A percentile compares a stretch with the other conserved stretches of the same genome.
phyloP scores from a whole-genome alignment of 2,797 vertebrate species.

The Distichodus sexfasciatus region DNA sequence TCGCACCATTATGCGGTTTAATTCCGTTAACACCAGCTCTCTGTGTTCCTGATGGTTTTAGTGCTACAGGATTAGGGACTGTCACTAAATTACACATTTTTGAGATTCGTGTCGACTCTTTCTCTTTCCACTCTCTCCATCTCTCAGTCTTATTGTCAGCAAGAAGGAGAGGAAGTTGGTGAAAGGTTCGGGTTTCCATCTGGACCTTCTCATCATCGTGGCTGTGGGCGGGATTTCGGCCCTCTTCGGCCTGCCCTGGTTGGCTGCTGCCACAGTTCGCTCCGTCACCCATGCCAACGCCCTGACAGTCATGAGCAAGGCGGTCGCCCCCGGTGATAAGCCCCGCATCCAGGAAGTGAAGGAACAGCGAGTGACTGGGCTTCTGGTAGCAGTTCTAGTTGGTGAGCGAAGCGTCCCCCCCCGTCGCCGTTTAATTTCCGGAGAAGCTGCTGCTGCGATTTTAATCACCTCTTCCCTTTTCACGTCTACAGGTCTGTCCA shows the following conservation, averaged over 20 bases:
- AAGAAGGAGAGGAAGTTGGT: slow-evolving; percentile 94
- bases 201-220: slow-evolving; percentile 93
- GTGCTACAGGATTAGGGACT: too few species aligned
- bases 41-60: too few species aligned
- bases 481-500: slow-evolving; percentile 75
- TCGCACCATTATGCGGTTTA: too few species aligned
- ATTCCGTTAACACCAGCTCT: too few species aligned
- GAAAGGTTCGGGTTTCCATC: slow-evolving; percentile 95
- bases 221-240: slow-evolving; percentile 85
- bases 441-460: too few species aligned
- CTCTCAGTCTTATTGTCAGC: slow-evolving; percentile 85
- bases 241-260: slow-evolving; percentile 91
- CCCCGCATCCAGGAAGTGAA: slow-evolving; percentile 96
- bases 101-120: neutral
- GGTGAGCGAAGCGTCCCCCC: too few species aligned
- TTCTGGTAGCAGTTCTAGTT: slow-evolving; percentile 88
- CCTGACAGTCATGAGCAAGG: slow-evolving; percentile 97
- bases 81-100: neutral
- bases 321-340: slow-evolving; percentile 94
- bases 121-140: neutral
- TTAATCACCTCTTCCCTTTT: too few species aligned
- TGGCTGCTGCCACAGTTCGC: slow-evolving; percentile 91
- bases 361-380: slow-evolving; percentile 92
- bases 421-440: slow-evolving; percentile 52
- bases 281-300: slow-evolving; percentile 95